Evolutionary conservation across 92 coral and sea anemone species (phyloP).

Genomic region (Parazoanthus atlanticus): DNA sequence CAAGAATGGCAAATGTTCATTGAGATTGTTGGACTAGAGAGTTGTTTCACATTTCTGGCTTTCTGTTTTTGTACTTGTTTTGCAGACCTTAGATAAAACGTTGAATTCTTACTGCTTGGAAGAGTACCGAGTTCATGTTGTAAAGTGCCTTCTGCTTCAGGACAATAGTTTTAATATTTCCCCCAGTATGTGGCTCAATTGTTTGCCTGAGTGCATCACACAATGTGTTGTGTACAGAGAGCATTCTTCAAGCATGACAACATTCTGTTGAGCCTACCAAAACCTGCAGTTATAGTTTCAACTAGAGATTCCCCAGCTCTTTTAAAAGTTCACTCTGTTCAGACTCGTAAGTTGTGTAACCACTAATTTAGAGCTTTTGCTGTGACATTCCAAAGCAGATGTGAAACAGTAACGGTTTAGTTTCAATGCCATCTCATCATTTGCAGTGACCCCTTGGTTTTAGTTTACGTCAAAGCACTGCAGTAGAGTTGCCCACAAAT

Average conservation of each 20-base stretch:
- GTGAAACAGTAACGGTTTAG: constrained; percentile 13
- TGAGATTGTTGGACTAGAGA: neutral
- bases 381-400: neutral
- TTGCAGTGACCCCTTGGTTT: constrained; percentile 14
- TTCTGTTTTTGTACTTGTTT: constrained; percentile 7
- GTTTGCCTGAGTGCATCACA: constrained; percentile 32
- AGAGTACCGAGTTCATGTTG: constrained; percentile 10
- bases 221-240: constrained; percentile 34
- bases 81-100: neutral
- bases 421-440: constrained; percentile 10
- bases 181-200: constrained; percentile 42
- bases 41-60: neutral
- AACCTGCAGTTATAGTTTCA: neutral
- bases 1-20: neutral
- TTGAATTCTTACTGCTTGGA: neutral
- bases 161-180: constrained; percentile 46
- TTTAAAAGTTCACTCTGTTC: neutral
- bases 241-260: constrained; percentile 30
- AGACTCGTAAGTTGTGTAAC: neutral
- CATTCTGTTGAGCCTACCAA: constrained; percentile 1
- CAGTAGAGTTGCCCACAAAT: neutral
- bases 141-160: constrained; percentile 43
- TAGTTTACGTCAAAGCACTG: neutral
- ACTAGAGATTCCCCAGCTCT: neutral
- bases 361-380: constrained; percentile 6